Evolutionary conservation across 2,797 vertebrate species (phyloP).

Genomic region (Enteromius fasciolatus): DNA sequence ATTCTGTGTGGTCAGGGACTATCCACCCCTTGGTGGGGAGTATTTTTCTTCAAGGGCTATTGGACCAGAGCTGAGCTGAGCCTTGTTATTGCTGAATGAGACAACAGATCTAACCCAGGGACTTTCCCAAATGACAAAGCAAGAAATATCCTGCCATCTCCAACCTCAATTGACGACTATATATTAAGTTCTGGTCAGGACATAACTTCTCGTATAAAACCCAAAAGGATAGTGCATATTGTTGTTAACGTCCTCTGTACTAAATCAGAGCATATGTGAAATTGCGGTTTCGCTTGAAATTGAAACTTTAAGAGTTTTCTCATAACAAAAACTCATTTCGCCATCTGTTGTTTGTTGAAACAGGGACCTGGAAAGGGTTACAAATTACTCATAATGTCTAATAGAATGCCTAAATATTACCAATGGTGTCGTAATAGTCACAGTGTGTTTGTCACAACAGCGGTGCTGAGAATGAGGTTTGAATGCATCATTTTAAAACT

Average conservation of each 20-base stretch:
- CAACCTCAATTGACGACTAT: conserved; percentile 44
- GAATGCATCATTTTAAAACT: conserved; percentile 16
- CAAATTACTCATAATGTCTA: conserved; percentile 36
- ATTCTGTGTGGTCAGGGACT: conserved; percentile 57
- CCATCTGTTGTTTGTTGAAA: conserved; percentile 48
- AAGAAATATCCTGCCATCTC: conserved; percentile 51
- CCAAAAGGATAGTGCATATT: conserved; percentile 39
- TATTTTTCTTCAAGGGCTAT: conserved; percentile 51
- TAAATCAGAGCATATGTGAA: conserved; percentile 47
- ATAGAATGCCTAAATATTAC: conserved; percentile 34
- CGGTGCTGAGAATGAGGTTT: background rate
- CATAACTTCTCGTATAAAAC: conserved; percentile 51
- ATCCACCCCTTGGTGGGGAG: conserved; percentile 40
- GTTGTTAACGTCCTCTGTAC: conserved; percentile 33
- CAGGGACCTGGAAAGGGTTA: conserved; percentile 16
- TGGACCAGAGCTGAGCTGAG: conserved; percentile 46
- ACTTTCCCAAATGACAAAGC: conserved; percentile 63
- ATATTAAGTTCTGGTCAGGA: conserved; percentile 34
- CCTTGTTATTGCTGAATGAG: conserved; percentile 52
- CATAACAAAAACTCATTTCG: conserved; percentile 34
- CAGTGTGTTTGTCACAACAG: conserved; percentile 22
- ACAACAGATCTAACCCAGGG: conserved; percentile 55
- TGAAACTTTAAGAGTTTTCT: conserved; percentile 37
- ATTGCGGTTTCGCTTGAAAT: conserved; percentile 30
- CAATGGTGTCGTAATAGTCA: conserved; percentile 24